Conservation (phyloP, 2,113 vertebrate genomes). For the Ctenomys sociabilis region DNA sequence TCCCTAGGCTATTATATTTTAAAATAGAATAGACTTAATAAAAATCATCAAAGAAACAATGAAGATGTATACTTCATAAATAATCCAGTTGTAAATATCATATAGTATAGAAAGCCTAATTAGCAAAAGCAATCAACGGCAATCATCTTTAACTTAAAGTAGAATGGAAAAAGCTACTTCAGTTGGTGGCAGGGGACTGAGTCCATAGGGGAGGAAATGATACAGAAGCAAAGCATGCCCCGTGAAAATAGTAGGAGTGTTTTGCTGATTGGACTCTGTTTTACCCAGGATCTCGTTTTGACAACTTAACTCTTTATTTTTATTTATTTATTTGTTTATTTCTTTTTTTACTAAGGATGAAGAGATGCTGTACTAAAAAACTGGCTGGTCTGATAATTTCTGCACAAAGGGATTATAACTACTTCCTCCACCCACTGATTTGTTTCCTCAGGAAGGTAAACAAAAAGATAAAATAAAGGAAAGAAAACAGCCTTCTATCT, state of each 20-base stretch:
- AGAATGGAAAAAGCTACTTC: slow-evolving; percentile 72
- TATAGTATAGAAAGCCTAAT: slow-evolving; percentile 16
- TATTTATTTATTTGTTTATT: not conserved
- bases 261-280: not conserved
- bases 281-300: not conserved
- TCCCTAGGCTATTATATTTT: not conserved
- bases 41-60: slow-evolving; percentile 12
- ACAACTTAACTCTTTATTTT: slow-evolving; percentile 40
- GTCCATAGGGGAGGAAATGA: slow-evolving; percentile 38
- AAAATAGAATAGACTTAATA: not conserved
- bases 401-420: not conserved
- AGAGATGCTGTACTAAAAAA: not conserved
- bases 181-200: slow-evolving; percentile 24
- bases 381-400: not conserved
- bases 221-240: not conserved
- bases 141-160: slow-evolving; percentile 34
- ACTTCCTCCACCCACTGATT: not conserved
- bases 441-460: not conserved
- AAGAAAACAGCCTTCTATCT: not conserved
- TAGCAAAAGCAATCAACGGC: slow-evolving; percentile 31
- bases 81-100: slow-evolving; percentile 27
- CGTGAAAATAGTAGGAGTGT: not conserved
- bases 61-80: slow-evolving; percentile 1
- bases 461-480: not conserved
- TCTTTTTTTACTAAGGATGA: not conserved